Conservation (phyloP, 64 coral and sea anemone species). For the Montipora foliosa region DNA sequence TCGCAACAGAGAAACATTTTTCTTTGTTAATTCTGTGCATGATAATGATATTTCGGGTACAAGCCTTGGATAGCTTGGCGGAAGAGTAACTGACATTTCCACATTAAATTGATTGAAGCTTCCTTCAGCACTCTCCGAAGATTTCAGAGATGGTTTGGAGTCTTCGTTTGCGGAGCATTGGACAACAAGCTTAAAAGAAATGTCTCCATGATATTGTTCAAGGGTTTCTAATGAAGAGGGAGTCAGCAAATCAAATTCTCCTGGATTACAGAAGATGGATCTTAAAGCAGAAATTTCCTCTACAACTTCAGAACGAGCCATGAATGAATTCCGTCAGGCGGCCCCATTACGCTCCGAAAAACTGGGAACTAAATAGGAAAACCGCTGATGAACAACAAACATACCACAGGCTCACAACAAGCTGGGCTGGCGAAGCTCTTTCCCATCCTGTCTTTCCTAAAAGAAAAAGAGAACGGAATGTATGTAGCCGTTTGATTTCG, state of each 20-base stretch:
- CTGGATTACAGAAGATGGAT: constrained; percentile 67
- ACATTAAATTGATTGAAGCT: neutral
- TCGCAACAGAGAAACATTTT: constrained; percentile 34
- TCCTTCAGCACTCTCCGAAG: neutral
- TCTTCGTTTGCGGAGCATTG: neutral
- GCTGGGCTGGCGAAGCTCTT: no score
- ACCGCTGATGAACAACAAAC: neutral
- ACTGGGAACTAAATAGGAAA: constrained; percentile 5
- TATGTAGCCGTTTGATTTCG: neutral
- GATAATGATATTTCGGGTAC: constrained; percentile 88
- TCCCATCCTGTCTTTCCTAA: no score
- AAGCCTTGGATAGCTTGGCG: constrained; percentile 55
- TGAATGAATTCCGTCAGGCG: constrained; percentile 8
- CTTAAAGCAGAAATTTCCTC: constrained; percentile 58
- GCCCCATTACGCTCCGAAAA: neutral
- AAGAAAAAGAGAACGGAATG: neutral
- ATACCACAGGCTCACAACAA: neutral
- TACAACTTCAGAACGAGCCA: neutral
- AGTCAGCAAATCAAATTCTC: constrained; percentile 50
- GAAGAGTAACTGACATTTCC: constrained; percentile 57
- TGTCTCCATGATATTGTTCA: neutral
- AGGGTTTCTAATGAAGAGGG: neutral
- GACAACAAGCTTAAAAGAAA: constrained; percentile 22
- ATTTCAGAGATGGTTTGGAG: neutral
- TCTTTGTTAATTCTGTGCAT: constrained; percentile 71